Percentiles rank a stretch among this genome's conserved stretches.
Evolutionary conservation across 2,113 vertebrate genomes (phyloP).

Genomic region (Microcebus murinus): DNA sequence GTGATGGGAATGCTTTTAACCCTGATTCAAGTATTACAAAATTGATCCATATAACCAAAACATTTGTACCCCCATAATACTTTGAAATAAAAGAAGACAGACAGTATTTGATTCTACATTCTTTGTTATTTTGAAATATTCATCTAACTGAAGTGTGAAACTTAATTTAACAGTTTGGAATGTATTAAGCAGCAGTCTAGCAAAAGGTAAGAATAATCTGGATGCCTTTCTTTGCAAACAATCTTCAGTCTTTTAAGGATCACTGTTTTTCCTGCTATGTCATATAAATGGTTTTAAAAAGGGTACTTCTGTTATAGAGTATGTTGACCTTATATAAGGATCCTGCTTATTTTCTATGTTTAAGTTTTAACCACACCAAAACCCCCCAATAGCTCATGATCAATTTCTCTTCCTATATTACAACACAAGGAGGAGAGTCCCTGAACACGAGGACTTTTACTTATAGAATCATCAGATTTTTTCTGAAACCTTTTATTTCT

Average conservation of each 20-base stretch:
- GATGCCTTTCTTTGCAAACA: conserved; percentile 29
- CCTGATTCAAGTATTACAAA: too few species aligned
- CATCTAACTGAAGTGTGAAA: conserved; percentile 3
- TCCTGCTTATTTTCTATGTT: neutral
- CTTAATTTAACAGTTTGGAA: conserved; percentile 35
- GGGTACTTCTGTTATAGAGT: neutral
- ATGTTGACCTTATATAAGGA: neutral
- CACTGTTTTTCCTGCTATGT: conserved; percentile 10
- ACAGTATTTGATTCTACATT: conserved; percentile 4
- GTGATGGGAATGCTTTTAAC: too few species aligned
- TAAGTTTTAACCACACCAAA: conserved; percentile 21
- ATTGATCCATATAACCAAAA: too few species aligned
- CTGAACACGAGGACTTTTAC: neutral
- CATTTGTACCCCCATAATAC: too few species aligned
- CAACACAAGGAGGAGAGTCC: neutral
- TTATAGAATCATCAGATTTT: neutral
- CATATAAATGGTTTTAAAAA: neutral
- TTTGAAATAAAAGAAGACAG: too few species aligned
- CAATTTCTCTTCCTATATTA: conserved; percentile 1
- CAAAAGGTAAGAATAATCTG: conserved; percentile 17
- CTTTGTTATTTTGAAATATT: conserved; percentile 4
- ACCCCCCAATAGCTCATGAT: neutral
- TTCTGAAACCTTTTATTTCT: neutral
- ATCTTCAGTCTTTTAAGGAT: neutral
- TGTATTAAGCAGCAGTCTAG: neutral